These are phyloP conservation scores for Antennarius striatus DNA, from an alignment of 2,113 vertebrate species.

Conservation along the genomic window DNA sequence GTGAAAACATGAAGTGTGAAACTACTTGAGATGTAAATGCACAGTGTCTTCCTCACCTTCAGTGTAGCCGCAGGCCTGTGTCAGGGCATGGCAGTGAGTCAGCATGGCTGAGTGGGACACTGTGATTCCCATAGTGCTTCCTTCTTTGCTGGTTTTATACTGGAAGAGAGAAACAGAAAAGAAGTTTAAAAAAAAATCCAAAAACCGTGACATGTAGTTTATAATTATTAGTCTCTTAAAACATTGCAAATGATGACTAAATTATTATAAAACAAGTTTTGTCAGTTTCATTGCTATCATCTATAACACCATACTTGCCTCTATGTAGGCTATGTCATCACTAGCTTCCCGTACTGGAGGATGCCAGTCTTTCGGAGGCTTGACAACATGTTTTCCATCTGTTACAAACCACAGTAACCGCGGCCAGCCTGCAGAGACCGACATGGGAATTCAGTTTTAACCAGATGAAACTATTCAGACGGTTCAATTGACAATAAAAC, in stretches of 20 bases:
- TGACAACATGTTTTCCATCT: conserved; percentile 93
- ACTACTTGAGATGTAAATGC: not conserved
- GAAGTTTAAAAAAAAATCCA: not conserved
- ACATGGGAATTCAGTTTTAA: conserved; percentile 21
- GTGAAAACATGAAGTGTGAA: not conserved
- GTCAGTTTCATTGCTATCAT: not conserved
- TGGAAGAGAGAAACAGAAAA: conserved; percentile 61
- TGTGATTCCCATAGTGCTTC: conserved; percentile 93
- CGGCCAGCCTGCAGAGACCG: conserved; percentile 86
- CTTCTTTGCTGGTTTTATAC: conserved; percentile 98
- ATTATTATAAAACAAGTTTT: too few species aligned
- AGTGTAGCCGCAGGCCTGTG: conserved; percentile 92
- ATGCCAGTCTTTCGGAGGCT: conserved; percentile 93
- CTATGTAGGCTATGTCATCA: conserved; percentile 89
- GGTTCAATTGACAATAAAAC: conserved; percentile 16
- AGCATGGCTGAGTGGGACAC: conserved; percentile 89
- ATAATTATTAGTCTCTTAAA: too few species aligned
- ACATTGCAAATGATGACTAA: too few species aligned
- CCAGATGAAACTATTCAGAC: not conserved
- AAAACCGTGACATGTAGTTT: not conserved
- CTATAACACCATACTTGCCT: conserved; percentile 77
- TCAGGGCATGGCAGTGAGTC: conserved; percentile 90
- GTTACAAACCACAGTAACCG: conserved; percentile 94
- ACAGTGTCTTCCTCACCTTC: conserved; percentile 83
- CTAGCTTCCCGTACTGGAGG: conserved; percentile 82